These are phyloP conservation scores for Choloepus hoffmanni DNA, from an alignment of 2,113 vertebrate species.

Conservation along the genomic window DNA sequence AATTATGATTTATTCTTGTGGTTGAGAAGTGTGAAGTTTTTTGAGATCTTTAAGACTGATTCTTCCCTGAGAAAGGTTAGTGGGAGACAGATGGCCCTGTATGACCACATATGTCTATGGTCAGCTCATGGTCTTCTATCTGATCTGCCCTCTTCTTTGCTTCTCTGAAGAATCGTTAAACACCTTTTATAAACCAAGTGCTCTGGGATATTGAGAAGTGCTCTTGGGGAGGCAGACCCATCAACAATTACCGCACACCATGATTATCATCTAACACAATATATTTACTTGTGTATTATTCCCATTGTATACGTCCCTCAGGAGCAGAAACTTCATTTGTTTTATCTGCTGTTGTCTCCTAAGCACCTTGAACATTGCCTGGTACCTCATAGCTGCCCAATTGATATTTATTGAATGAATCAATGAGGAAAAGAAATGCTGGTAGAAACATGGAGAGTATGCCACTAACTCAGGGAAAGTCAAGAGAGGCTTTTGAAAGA, in stretches of 20 bases:
- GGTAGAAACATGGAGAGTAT: not conserved
- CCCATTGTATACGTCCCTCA: not conserved
- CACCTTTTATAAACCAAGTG: not conserved
- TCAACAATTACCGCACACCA: not conserved
- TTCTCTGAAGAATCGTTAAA: slow-evolving; percentile 30
- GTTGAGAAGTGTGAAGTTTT: not conserved
- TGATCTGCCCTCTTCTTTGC: not conserved
- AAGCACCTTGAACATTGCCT: not conserved
- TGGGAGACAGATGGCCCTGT: not conserved
- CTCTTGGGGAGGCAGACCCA: not conserved
- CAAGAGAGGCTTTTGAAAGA: not conserved
- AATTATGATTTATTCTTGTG: not conserved
- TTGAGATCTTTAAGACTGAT: not conserved
- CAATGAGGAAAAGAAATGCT: not conserved
- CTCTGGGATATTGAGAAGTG: not conserved
- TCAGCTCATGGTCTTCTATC: rapidly evolving
- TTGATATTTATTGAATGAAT: not conserved
- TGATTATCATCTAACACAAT: not conserved
- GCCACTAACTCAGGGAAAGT: not conserved
- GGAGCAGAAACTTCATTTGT: not conserved
- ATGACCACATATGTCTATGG: not conserved
- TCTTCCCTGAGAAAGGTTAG: not conserved
- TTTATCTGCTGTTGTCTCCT: not conserved
- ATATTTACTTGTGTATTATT: not conserved
- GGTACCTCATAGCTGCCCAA: not conserved